Evolutionary conservation across 2,888 invertebrate genomes (phyloP), one percentile per base, ranked within the genome.

Genomic region (Melikaiella ostensackeni): DNA sequence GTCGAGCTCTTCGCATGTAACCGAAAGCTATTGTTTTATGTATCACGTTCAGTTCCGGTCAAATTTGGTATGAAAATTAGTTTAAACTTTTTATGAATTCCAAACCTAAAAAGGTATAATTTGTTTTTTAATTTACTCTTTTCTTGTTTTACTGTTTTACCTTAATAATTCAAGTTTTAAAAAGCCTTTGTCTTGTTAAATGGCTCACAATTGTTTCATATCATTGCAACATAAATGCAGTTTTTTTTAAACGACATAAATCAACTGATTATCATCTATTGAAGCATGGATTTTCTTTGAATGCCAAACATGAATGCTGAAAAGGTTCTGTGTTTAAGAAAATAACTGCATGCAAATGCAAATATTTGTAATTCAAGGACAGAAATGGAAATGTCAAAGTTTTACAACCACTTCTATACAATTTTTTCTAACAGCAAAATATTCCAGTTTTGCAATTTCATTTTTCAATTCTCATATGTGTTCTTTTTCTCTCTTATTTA

Each of bases 291-390:
- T 70, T 70, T 70, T 50, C 50, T 66, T 42, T 66, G 46, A 70
- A 70, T 70, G 70, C 1, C 30, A 70, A 70, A 70, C 30, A 50
- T 70, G 70, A 70, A 70, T 70, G 70, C 50, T 63, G 63, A 35
- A 63, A 63, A 63, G 50, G 30, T 46, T 70, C n/a, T 70, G 30
- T 70, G 50, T 70, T 70, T 50, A 50, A 70, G 70, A 70, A 70
- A 70, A 70, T 50, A 70, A 46, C 50, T 70, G n/a, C 66, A 70
- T 70, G 66, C 66, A 70, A 70, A 70, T 46, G 27, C 66, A 46
- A 46, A 70, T 46, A 46, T 13, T 27, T 7, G 46, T 70, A 70
- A 70, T 70, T 70, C 70, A 70, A 70, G 70, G 70, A 70, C 70
- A 50, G 50, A 70, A 50, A 30, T 70, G 50, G n/a, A 70, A 70